These are phyloP conservation scores for Tanaodytes sp. DNA, from an alignment of 2,888 invertebrate species.

Conservation along the genomic window DNA sequence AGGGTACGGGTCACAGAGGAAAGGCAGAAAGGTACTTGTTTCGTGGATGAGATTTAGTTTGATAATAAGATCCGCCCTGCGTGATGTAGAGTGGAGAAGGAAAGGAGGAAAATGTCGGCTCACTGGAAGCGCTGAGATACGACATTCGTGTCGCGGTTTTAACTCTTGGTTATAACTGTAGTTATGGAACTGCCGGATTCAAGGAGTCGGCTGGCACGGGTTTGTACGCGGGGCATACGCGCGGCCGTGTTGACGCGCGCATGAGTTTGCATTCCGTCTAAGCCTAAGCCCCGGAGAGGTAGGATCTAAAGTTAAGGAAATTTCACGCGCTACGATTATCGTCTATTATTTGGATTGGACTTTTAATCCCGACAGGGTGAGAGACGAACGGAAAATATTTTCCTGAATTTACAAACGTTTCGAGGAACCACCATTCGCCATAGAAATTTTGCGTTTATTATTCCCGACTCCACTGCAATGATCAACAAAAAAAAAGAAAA, in stretches of 20 bases:
- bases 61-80: slow-evolving; percentile 70
- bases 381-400: too few species aligned
- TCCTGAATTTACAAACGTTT: too few species aligned
- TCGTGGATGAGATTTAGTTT: slow-evolving; percentile 68
- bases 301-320: slow-evolving; percentile 38
- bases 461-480: too few species aligned
- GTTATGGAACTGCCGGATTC: slow-evolving; percentile 70
- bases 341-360: slow-evolving; percentile 24
- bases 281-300: slow-evolving; percentile 46
- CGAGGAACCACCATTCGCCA: too few species aligned
- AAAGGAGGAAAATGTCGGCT: slow-evolving; percentile 57
- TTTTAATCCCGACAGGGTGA: slow-evolving; percentile 14
- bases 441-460: too few species aligned
- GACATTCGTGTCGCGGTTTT: slow-evolving; percentile 72
- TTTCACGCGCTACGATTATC: slow-evolving; percentile 34
- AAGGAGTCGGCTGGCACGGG: slow-evolving; percentile 56
- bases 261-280: slow-evolving; percentile 45
- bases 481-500: too few species aligned
- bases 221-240: slow-evolving; percentile 35
- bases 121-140: slow-evolving; percentile 67
- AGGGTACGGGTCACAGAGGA: slow-evolving; percentile 47
- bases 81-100: slow-evolving; percentile 53
- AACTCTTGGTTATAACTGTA: slow-evolving; percentile 71
- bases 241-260: slow-evolving; percentile 41
- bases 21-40: slow-evolving; percentile 63